Evolutionary conservation across 2,888 invertebrate species (phyloP), one percentile per base, ranked within the genome.

Genomic region (Calliphora vomitoria): DNA sequence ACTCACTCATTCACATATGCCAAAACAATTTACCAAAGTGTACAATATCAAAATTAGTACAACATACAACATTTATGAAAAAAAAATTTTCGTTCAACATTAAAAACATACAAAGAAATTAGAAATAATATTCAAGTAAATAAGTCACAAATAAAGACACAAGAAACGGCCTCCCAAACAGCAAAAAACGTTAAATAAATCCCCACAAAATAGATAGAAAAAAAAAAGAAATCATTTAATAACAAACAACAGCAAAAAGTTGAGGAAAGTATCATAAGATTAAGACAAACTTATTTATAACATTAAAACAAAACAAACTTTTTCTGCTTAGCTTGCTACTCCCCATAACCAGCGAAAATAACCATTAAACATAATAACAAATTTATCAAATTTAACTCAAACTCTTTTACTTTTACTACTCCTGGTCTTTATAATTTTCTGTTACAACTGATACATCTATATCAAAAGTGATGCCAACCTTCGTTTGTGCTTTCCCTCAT

Each of bases 291-390:
- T 72, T 55, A 71, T 76, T 60, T 76, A 76, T 83, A 55, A 83
- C 53, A 64, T 71, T 64, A 71, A 71, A 72, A 72, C 71, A 35
- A 44, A 76, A 76, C 64, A 69, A 71, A 71, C 13, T 75, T 47
- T 50, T 50, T 66, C 44, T 66, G 18, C 4, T 66, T 41, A 47
- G 8, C 15, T 35, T 13, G 18, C 69, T 18, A 20, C 55, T 47
- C 20, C 0, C 13, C n/a, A 15, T 38, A 10, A 31, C 18, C n/a
- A 31, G 20, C 8, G 47, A 75, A 58, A 68, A 58, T 53, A 76
- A 76, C 41, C 76, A 76, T 76, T 83, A 83, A 78, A 76, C 71
- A 71, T 78, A 58, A 83, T 83, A 71, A 71, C 44, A 72, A 83
- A 83, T 83, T 78, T 71, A 83, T 71, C 78, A 83, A 83, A 71